A percentile compares a stretch with the other conserved stretches of the same genome.
Evolutionary conservation across 2,888 invertebrate genomes (phyloP).

Genomic region (Helobdella robusta): DNA sequence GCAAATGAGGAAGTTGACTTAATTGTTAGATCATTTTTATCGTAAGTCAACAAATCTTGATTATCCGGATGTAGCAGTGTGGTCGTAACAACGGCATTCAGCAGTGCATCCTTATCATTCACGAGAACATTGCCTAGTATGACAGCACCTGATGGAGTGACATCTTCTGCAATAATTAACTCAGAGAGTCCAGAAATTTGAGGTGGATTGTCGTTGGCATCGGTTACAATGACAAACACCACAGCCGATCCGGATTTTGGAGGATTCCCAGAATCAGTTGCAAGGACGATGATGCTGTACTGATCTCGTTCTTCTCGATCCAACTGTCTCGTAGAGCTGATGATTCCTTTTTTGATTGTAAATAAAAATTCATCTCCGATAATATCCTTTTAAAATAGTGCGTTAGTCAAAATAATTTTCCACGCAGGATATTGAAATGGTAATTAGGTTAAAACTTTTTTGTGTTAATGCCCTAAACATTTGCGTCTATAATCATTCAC

Average conservation of each 20-base stretch:
- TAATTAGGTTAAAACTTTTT: too few relatives aligned
- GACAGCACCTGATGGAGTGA: constrained; percentile 9
- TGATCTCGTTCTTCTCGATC: constrained; percentile 20
- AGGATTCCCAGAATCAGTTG: constrained; percentile 18
- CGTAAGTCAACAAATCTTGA: constrained; percentile 5
- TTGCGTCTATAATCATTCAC: too few relatives aligned
- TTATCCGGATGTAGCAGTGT: constrained; percentile 9
- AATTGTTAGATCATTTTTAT: constrained; percentile 7
- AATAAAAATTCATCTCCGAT: too few relatives aligned
- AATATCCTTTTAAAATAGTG: too few relatives aligned
- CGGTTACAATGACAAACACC: constrained; percentile 15
- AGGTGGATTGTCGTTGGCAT: constrained; percentile 28
- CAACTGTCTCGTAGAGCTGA: background rate
- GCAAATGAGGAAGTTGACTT: background rate
- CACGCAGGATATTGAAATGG: too few relatives aligned
- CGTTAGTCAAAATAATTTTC: too few relatives aligned
- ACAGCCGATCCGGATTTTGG: constrained; percentile 18
- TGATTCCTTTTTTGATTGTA: constrained; percentile 11
- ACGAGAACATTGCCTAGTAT: constrained; percentile 12
- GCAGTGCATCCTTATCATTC: constrained; percentile 16
- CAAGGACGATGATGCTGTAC: constrained; percentile 24
- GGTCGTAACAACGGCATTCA: constrained; percentile 16
- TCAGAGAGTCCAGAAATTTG: background rate
- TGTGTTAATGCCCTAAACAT: too few relatives aligned
- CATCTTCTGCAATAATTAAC: constrained; percentile 8